Conservation (phyloP, 2,888 invertebrate species). For the Tridacna crocea region DNA sequence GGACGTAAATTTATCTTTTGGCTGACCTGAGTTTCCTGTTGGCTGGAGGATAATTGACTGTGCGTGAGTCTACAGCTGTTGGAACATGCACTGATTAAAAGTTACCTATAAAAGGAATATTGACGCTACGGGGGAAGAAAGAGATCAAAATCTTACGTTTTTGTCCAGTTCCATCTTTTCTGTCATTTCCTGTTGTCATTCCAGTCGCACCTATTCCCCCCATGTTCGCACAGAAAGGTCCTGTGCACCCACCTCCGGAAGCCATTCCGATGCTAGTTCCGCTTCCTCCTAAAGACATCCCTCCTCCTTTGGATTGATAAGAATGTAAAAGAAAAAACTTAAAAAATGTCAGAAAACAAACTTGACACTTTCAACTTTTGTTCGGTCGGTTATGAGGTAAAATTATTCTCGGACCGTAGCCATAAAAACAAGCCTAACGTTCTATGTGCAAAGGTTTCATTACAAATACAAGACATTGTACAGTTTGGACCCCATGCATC, state of each 20-base stretch:
- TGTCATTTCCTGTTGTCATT: background rate
- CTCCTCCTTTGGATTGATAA: background rate
- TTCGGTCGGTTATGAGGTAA: background rate
- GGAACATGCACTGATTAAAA: too few species aligned
- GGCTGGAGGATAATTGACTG: too few species aligned
- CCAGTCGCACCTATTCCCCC: conserved; percentile 7
- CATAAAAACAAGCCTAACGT: too few species aligned
- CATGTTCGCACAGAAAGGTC: conserved; percentile 36
- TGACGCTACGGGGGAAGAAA: too few species aligned
- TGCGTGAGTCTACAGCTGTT: too few species aligned
- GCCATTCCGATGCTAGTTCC: conserved; percentile 10
- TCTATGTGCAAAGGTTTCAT: too few species aligned
- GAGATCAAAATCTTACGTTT: conserved; percentile 9
- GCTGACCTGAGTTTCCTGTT: too few species aligned
- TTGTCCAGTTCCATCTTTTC: background rate
- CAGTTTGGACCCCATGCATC: too few species aligned
- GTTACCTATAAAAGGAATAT: too few species aligned
- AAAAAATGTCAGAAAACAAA: background rate
- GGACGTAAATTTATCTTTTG: too few species aligned
- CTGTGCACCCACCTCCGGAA: conserved; percentile 32
- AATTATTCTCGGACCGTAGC: background rate
- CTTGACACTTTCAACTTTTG: too few species aligned
- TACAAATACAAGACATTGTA: too few species aligned
- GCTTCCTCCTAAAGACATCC: conserved; percentile 4
- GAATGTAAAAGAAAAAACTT: background rate